Base-by-base conservation (phyloP, 2,888 invertebrate species). In the Pandemis heparana region DNA sequence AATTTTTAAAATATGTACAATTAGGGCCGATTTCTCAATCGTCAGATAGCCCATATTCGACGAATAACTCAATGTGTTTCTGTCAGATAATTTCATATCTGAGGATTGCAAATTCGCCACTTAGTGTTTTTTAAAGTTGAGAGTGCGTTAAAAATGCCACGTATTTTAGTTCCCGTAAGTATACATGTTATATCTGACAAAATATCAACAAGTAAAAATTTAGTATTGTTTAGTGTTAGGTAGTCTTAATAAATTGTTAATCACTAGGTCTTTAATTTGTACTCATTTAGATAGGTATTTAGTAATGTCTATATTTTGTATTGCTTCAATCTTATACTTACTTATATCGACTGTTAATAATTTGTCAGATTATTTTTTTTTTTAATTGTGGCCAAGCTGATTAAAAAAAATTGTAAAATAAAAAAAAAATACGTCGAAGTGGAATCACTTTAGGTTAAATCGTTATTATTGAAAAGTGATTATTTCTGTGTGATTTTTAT, bases 401-500 rank as follows among this genome's bases (percentile, higher is more conserved):
- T 32, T 1, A 74, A 39, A 18, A 23, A 59, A 51, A 64, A 8
- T 69, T 46, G 63, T 16, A 18, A 23, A 38, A 2, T 39, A 8
- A n/a, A n/a, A 18, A 23, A 41, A 48, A 38, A 48, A 9, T 38
- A 32, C 23, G 2, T 69, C 16, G 14, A 61, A 41, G 46, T 41
- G 18, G 12, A 63, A 59, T 63, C 4, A 12, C 53, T 56, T 59
- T 74, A 74, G 70, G 2, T 10, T 70, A 70, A 70, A 60, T 68
- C 39, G 63, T 63, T 62, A 16, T 64, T 38, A 70, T 74, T 70
- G 70, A 74, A 70, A 73, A 74, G 65, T 65, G 74, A 74, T 74
- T 46, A 69, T 60, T 74, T 68, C 2, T 64, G 73, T 69, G 73
- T 74, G 69, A 74, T 53, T 53, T 70, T 73, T 65, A 70, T 70